Base-by-base conservation (phyloP, 2,797 vertebrate species). In the Gambusia yucatana region DNA sequence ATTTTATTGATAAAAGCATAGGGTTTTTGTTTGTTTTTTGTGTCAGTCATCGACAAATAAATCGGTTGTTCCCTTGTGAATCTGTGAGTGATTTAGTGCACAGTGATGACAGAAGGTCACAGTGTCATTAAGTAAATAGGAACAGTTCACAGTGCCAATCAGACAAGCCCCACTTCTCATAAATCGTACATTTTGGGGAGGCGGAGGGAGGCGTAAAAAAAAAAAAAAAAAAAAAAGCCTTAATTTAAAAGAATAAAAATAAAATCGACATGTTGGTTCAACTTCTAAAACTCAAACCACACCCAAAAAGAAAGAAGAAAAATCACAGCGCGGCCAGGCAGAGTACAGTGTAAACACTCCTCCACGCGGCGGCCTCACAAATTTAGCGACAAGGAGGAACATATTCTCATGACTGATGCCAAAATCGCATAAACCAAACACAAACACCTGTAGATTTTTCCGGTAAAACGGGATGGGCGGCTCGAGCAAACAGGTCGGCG, bases 391-490 rank as follows among this genome's bases (percentile, higher is more conserved):
- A 76, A 50, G 74, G 33, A 7, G 3, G 70, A 71, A 77, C 72
- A 75, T 28, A 73, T 85, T 89, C 79, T 77, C 77, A 86, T 44
- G 57, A 78, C 69, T 39, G 3, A 4, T 74, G 72, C 73, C 72
- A 82, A 88, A 88, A 78, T 44, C 57, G 75, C 70, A 71, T 48
- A 63, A 81, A 79, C 65, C 75, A 1, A 75, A 73, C 47, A 73
- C 70, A 75, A 87, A 78, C 84, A 72, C 52, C 30, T 28, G 48
- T 61, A 75, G 67, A 52, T 77, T 78, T 50, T 93, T 91, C 94
- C 87, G 13, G 92, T 89, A 77, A 33, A 88, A 90, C 93, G 67
- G 88, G 93, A 89, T 6, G 1, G 46, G 81, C 91, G 14, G 84
- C 86, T 71, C 70, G 43, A 82, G 85, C 85, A 87, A 52, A 82